Percentiles rank a stretch among this genome's conserved stretches.
phyloP scores from a whole-genome alignment of 2,888 invertebrate species.

The Rapana venosa region DNA sequence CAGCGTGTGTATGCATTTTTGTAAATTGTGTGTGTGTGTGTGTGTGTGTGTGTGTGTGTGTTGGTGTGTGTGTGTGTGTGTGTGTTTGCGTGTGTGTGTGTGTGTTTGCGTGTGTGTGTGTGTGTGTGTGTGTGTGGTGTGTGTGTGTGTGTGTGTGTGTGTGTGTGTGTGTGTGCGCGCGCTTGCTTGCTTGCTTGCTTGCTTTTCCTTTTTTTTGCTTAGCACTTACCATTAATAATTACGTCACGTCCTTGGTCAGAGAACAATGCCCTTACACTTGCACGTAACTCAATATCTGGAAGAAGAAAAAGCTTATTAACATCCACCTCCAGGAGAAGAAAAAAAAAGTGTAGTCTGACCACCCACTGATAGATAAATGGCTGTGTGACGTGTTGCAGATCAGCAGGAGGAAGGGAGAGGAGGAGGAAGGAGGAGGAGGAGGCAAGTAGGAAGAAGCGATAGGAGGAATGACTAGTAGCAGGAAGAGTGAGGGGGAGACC shows the following conservation, averaged over 20 bases:
- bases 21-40: background rate
- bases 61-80: background rate
- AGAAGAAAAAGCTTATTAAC: too few relatives aligned
- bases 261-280: background rate
- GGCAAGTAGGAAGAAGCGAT: background rate
- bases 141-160: too few relatives aligned
- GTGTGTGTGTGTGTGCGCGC: background rate
- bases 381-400: background rate
- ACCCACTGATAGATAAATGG: background rate
- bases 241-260: background rate
- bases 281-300: too few relatives aligned
- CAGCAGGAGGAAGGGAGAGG: background rate
- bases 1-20: too few relatives aligned
- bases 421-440: background rate
- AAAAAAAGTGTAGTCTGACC: background rate
- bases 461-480: too few relatives aligned
- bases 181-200: background rate
- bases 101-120: background rate
- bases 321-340: too few relatives aligned
- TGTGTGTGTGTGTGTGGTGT: conserved; percentile 23
- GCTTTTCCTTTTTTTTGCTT: background rate
- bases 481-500: background rate
- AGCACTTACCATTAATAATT: background rate
- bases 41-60: background rate
- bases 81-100: background rate